Percentiles rank a stretch among this genome's conserved stretches.
Evolutionary conservation across 92 coral and sea anemone genomes (phyloP).

Genomic region (Montipora capitata): DNA sequence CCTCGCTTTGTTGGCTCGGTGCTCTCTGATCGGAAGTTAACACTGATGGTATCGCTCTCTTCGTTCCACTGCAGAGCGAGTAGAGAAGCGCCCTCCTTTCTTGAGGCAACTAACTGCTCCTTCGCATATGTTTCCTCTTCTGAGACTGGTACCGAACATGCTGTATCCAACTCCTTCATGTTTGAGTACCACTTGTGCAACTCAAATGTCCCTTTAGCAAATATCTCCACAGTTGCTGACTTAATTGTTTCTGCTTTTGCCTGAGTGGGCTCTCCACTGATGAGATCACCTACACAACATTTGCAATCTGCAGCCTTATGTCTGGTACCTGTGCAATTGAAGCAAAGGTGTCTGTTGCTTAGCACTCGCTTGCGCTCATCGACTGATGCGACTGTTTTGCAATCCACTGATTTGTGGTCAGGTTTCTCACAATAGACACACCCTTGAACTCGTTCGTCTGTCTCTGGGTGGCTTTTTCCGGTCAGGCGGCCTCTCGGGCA

Average conservation of each 20-base stretch:
- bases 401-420: constrained; percentile 9
- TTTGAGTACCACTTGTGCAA: constrained; percentile 3
- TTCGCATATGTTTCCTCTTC: constrained; percentile 46
- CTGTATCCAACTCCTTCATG: constrained; percentile 29
- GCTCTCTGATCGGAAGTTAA: constrained; percentile 4
- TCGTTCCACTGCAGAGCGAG: constrained; percentile 36
- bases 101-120: constrained; percentile 29
- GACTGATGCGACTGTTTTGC: constrained; percentile 26
- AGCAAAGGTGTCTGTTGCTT: neutral
- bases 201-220: constrained; percentile 40
- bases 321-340: neutral
- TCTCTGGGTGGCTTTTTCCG: constrained; percentile 8
- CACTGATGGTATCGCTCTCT: neutral
- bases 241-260: constrained; percentile 22
- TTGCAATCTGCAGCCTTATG: too few species aligned
- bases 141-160: constrained; percentile 1
- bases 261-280: constrained; percentile 36
- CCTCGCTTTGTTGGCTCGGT: neutral
- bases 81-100: constrained; percentile 17
- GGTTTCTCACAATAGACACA: constrained; percentile 11
- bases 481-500: neutral
- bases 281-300: constrained; percentile 56
- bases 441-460: constrained; percentile 3
- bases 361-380: neutral
- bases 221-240: constrained; percentile 36